Conservation (phyloP, 1,140 invertebrate species). For the Dendrolimus punctatus region DNA sequence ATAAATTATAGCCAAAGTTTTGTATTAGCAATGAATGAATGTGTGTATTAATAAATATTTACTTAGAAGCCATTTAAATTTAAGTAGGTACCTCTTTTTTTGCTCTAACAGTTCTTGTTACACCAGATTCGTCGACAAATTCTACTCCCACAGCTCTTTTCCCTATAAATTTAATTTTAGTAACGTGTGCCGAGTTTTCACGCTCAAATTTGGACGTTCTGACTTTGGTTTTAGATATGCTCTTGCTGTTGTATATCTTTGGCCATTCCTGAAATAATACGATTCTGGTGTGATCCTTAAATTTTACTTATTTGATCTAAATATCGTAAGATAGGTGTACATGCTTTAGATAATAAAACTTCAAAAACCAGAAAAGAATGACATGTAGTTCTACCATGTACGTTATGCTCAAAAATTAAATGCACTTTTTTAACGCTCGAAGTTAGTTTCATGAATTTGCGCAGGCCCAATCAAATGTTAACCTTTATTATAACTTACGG, state of each 20-base stretch:
- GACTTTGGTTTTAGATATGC: constrained; percentile 86
- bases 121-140: constrained; percentile 25
- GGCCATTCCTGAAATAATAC: constrained; percentile 77
- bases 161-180: constrained; percentile 50
- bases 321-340: no score
- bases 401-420: no score
- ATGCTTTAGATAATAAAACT: no score
- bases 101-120: constrained; percentile 19
- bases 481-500: no score
- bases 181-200: constrained; percentile 81
- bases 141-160: constrained; percentile 29
- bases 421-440: no score
- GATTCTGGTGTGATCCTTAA: background rate
- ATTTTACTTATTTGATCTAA: no score
- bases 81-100: constrained; percentile 30
- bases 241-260: constrained; percentile 83
- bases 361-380: no score
- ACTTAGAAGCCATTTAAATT: background rate
- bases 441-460: no score
- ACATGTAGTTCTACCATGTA: no score
- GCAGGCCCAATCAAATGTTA: no score
- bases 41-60: no score
- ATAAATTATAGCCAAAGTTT: background rate
- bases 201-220: constrained; percentile 78
- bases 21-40: background rate